A percentile compares a stretch with the other conserved stretches of the same genome.
Evolutionary conservation across 1,140 invertebrate genomes (phyloP).

Genomic region (Zeugodacus cucurbitae): DNA sequence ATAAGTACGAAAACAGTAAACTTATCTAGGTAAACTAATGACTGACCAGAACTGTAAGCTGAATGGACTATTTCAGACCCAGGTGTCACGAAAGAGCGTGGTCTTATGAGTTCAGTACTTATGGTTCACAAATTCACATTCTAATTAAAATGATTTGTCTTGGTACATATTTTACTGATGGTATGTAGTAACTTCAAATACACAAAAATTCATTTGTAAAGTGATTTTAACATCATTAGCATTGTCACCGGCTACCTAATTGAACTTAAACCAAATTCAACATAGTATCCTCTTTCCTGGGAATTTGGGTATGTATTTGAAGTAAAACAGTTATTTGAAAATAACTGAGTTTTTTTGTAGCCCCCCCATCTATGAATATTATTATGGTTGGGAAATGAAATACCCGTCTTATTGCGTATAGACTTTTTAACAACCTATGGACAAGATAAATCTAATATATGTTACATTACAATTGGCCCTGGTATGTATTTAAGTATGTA

Average conservation of each 20-base stretch:
- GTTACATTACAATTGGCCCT: constrained; percentile 8
- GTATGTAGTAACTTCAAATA: constrained; percentile 35
- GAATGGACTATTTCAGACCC: constrained; percentile 16
- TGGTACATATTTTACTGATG: constrained; percentile 1
- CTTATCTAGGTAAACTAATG: constrained; percentile 31
- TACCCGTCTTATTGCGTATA: constrained; percentile 12
- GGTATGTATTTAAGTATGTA: constrained; percentile 30
- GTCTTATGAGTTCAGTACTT: constrained; percentile 12
- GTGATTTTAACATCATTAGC: constrained; percentile 31
- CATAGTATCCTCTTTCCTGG: constrained; percentile 31
- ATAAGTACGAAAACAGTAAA: constrained; percentile 36
- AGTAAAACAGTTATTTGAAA: constrained; percentile 23
- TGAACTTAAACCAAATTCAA: constrained; percentile 29
- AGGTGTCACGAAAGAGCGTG: constrained; percentile 17
- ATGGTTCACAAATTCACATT: background rate
- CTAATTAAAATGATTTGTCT: constrained; percentile 4
- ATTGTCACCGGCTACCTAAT: constrained; percentile 17
- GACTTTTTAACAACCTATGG: background rate
- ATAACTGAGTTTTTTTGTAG: constrained; percentile 37
- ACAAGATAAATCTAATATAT: background rate
- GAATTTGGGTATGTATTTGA: constrained; percentile 34
- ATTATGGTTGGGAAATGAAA: constrained; percentile 18
- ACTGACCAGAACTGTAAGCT: constrained; percentile 24
- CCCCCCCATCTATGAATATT: constrained; percentile 1
- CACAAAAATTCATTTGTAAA: constrained; percentile 22